Evolutionary conservation across 23 tunicate species (phyloP).

Genomic region (Diplosoma virens): DNA sequence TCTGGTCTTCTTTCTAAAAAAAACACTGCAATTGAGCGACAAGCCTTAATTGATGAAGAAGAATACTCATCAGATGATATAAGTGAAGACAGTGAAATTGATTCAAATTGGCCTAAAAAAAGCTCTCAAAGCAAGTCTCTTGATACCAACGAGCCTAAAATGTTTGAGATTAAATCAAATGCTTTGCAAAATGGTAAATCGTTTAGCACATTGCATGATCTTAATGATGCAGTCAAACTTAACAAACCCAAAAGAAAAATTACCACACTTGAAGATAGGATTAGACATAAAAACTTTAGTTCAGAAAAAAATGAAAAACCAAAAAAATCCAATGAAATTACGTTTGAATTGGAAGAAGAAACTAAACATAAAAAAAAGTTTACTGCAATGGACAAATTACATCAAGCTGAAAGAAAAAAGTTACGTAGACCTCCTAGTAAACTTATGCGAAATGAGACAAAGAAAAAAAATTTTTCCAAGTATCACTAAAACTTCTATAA

Average conservation of each 20-base stretch:
- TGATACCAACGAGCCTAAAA: conserved; percentile 17
- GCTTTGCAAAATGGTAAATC: neutral
- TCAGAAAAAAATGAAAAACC: no score
- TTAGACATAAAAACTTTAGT: no score
- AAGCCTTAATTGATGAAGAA: neutral
- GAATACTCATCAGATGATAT: conserved; percentile 28
- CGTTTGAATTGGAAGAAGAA: no score
- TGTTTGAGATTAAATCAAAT: conserved; percentile 39
- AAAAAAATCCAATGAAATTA: no score
- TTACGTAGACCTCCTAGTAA: neutral
- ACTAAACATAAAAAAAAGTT: no score
- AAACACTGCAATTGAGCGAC: neutral
- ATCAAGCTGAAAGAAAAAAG: neutral
- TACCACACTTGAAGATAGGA: no score
- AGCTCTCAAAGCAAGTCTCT: conserved; percentile 7
- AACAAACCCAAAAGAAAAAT: no score
- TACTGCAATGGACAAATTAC: no score
- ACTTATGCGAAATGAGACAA: neutral
- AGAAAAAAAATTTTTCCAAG: no score
- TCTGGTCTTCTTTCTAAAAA: neutral
- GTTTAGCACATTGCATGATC: conserved; percentile 35
- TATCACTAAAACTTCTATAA: no score
- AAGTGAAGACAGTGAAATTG: conserved; percentile 22
- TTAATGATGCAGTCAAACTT: no score
- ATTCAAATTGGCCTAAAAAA: conserved; percentile 30